Evolutionary conservation across 2,113 vertebrate genomes (phyloP), one percentile per base, ranked within the genome.

Genomic region (Aegotheles bennettii): DNA sequence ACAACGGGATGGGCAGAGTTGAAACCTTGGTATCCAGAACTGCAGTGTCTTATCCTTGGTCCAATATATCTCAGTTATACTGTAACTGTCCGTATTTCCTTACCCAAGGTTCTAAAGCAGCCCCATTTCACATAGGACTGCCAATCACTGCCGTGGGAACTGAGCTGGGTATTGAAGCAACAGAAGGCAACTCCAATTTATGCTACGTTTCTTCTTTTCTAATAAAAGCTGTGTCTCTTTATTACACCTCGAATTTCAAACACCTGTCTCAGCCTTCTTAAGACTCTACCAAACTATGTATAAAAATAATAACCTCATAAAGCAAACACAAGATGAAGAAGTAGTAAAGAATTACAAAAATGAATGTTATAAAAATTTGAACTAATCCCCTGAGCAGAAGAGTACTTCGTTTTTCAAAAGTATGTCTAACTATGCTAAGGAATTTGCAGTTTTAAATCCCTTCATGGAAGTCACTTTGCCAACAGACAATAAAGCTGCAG

Each of bases 301-400:
- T 95, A 93, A 95, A 97, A 95, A 95, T 93, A 94, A 97, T 77
- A 95, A 94, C 82, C 78, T 94, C 89, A 83, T 95, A 96, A 95
- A 95, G 47, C 87, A 97, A 96, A 96, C 70, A 95, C 38, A 74
- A 79, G 71, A 74, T 88, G 82, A 93, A 80, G 75, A 82, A 94
- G 67, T 69, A 94, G 70, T 95, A 91, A 93, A 94, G 71, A 97
- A 92, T 76, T 91, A 96, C 81, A 96, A 95, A 97, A 97, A 95
- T 63, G 93, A 97, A 90, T 28, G 18, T n/a, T 69, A 92, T 91
- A 89, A 90, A 94, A 96, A 96, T 69, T 92, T 95, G 95, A 91
- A 81, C 78, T 94, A 96, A 95, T 93, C 90, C 71, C 90, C 75
- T 84, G 84, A 93, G 96, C 84, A 87, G 57, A 36, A 77, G 38